These are phyloP conservation scores for Daktulosphaira vitifoliae DNA, from an alignment of 1,140 invertebrate species.

Conservation along the genomic window DNA sequence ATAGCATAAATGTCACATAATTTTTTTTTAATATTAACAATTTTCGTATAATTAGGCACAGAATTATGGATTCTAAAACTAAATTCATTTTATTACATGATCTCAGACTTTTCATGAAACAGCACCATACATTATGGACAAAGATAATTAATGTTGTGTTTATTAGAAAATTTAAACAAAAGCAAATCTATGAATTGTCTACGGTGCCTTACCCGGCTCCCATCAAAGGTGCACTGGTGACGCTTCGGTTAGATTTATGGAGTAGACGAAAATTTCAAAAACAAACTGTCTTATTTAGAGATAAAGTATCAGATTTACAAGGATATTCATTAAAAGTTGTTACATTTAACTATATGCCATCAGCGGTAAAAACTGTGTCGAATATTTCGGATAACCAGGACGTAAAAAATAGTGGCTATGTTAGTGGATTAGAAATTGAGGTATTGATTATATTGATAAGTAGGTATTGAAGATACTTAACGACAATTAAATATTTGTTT, in stretches of 20 bases:
- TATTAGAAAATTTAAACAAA: constrained; percentile 48
- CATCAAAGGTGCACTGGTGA: constrained; percentile 46
- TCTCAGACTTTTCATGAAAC: constrained; percentile 52
- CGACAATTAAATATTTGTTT: not conserved
- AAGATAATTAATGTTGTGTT: constrained; percentile 66
- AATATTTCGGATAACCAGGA: not conserved
- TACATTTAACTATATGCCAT: constrained; percentile 59
- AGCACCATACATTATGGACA: constrained; percentile 66
- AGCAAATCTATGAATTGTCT: constrained; percentile 55
- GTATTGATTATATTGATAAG: constrained; percentile 45
- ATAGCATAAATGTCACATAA: too few relatives aligned
- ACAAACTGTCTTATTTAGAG: constrained; percentile 36
- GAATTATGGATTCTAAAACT: constrained; percentile 57
- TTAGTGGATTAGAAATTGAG: constrained; percentile 54
- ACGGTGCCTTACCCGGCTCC: constrained; percentile 61
- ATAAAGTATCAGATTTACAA: constrained; percentile 54
- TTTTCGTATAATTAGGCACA: constrained; percentile 47
- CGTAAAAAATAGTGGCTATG: constrained; percentile 17
- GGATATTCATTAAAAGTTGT: constrained; percentile 51
- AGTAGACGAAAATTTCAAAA: constrained; percentile 46
- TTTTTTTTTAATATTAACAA: too few relatives aligned
- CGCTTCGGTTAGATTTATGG: constrained; percentile 56
- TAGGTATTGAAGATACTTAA: not conserved
- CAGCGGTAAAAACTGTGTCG: constrained; percentile 46
- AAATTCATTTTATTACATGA: constrained; percentile 62